Base-by-base conservation (phyloP, 2,888 invertebrate genomes). In the Nebria salina region DNA sequence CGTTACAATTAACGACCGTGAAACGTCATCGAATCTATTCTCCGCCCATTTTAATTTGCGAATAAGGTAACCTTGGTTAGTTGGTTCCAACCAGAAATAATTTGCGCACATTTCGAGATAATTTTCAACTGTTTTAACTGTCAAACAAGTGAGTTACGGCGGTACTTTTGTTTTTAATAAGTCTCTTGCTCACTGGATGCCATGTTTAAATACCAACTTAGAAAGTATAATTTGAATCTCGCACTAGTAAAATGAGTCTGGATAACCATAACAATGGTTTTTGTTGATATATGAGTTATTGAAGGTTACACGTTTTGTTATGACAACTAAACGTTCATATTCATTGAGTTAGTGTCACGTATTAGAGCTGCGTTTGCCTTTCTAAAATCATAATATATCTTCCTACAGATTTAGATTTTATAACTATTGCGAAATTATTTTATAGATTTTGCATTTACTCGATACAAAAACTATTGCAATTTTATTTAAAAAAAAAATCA, bases 311-410 rank as follows among this genome's bases (percentile, higher is more conserved):
- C 54, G 54, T 54, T 34, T 54, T 54, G 54, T 54, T 54, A 54
- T 54, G 54, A 54, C 54, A 54, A 54, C 54, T 54, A 54, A 54
- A 54, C 54, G 54, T 54, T 54, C 54, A 54, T 54, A 54, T 54
- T 54, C 54, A 54, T 54, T 54, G 54, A 54, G 54, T 54, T 54
- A 54, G 54, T 54, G 54, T 54, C 54, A 54, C 54, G 54, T 54
- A 54, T 54, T 54, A 8, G 54, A 54, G 7, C 13, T 54, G 54
- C 7, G 13, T 54, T 54, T 54, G 54, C 54, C 54, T 54, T 54
- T 54, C 54, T 54, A 54, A 54, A 54, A 54, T 54, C 54, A 54
- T 54, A 54, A 54, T 54, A 54, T 54, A 54, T 54, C 54, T 54
- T 54, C 54, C 54, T 54, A 54, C 54, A 54, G 54, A 54, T 54